phyloP scores from a whole-genome alignment of 2,888 invertebrate genomes.

The Imbricaverruca yamaguchii region DNA sequence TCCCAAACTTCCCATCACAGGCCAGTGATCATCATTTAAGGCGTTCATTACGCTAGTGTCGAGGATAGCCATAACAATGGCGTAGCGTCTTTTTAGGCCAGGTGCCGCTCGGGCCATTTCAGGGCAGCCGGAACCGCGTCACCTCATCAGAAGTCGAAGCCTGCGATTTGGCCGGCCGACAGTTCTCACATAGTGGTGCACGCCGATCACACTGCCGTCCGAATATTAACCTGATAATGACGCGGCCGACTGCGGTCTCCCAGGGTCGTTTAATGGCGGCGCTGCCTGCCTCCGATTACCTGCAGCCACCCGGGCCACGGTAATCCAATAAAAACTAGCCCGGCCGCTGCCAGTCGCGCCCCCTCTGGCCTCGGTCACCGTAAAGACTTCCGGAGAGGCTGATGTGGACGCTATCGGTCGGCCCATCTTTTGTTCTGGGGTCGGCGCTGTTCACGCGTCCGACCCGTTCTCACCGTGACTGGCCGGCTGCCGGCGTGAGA shows the following conservation, averaged over 20 bases:
- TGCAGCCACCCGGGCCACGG: not conserved
- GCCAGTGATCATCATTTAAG: conserved; percentile 14
- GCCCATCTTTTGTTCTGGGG: conserved; percentile 7
- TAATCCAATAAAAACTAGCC: not conserved
- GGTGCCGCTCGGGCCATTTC: not conserved
- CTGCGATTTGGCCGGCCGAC: not conserved
- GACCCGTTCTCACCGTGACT: not conserved
- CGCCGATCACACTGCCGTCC: not conserved
- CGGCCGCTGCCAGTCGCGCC: not conserved
- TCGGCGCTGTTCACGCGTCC: not conserved
- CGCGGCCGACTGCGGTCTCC: not conserved
- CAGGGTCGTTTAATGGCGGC: not conserved
- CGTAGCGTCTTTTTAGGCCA: not conserved
- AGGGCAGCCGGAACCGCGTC: too few species aligned
- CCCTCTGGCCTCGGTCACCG: not conserved
- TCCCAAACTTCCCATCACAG: conserved; percentile 12
- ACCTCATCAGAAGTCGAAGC: too few species aligned
- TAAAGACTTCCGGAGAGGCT: conserved; percentile 7
- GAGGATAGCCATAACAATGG: not conserved
- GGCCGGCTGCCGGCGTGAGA: not conserved
- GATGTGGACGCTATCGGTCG: not conserved
- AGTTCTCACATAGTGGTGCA: not conserved
- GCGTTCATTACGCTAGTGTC: conserved; percentile 14
- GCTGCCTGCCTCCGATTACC: not conserved
- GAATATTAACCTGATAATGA: not conserved